Conservation (phyloP, 2,797 vertebrate genomes). For the Chiloscyllium punctatum region DNA sequence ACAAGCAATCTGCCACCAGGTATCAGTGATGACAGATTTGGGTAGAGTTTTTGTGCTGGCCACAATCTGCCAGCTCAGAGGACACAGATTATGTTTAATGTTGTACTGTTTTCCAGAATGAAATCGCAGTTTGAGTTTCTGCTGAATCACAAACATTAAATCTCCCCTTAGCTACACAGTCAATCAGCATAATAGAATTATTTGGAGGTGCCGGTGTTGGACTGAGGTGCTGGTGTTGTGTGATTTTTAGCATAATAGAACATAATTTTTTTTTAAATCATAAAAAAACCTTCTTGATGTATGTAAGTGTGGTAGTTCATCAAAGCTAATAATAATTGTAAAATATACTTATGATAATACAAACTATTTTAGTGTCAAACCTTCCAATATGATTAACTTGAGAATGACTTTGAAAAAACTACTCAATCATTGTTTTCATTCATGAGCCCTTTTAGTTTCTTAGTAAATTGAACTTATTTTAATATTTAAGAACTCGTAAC, state of each 20-base stretch:
- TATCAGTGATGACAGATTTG: neutral
- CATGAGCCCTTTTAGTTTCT: neutral
- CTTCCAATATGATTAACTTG: neutral
- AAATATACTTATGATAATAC: no score
- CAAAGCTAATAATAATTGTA: no score
- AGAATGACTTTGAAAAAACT: neutral
- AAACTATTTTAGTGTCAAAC: neutral
- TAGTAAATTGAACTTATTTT: neutral
- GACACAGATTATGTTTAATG: neutral
- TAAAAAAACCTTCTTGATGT: neutral
- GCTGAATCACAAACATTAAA: neutral
- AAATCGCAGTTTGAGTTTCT: neutral
- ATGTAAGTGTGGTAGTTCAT: neutral
- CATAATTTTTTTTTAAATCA: no score
- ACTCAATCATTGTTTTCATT: no score
- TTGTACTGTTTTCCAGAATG: neutral
- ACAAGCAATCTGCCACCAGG: neutral
- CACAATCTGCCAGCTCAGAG: neutral
- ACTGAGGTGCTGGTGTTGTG: neutral
- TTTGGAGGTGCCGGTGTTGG: no score
- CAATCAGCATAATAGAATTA: no score
- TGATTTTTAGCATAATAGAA: no score
- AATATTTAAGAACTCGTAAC: neutral
- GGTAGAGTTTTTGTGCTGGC: neutral
- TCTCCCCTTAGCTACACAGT: neutral